These are phyloP conservation scores for Trichonephila inaurata DNA, from an alignment of 1,140 invertebrate species.

Conservation along the genomic window DNA sequence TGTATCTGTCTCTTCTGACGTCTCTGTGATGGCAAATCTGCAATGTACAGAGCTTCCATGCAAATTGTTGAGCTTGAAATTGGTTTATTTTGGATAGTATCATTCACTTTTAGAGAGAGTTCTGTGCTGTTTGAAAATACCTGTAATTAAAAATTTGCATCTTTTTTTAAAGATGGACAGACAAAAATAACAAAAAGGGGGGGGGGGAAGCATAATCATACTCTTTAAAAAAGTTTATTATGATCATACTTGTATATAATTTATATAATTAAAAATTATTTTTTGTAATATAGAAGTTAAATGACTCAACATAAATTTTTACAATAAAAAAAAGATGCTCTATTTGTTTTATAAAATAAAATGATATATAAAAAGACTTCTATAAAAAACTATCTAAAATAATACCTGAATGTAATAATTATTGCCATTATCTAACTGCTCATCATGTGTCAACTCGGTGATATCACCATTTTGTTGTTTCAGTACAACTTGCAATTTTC, in stretches of 20 bases:
- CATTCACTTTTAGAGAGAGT: constrained; percentile 92
- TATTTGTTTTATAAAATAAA: no score
- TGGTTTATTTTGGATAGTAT: constrained; percentile 78
- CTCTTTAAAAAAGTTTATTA: no score
- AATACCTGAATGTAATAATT: constrained; percentile 90
- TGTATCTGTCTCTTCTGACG: constrained; percentile 77
- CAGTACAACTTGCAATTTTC: constrained; percentile 86
- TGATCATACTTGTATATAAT: no score
- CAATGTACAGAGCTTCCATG: constrained; percentile 90
- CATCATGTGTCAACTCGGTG: constrained; percentile 14
- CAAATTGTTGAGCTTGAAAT: constrained; percentile 82
- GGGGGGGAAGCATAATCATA: no score
- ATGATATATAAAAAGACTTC: no score
- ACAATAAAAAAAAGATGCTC: no score
- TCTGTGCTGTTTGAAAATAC: constrained; percentile 89
- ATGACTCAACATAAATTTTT: no score
- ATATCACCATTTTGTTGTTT: constrained; percentile 60
- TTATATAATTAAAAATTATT: no score
- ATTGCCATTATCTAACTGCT: constrained; percentile 90
- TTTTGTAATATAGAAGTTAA: no score
- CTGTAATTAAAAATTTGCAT: constrained; percentile 79
- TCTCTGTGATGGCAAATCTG: constrained; percentile 84
- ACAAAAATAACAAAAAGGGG: no score
- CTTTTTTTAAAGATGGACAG: not conserved
- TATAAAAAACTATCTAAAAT: no score